phyloP scores from a whole-genome alignment of 2,797 vertebrate genomes.

The Gephyroberyx darwinii region DNA sequence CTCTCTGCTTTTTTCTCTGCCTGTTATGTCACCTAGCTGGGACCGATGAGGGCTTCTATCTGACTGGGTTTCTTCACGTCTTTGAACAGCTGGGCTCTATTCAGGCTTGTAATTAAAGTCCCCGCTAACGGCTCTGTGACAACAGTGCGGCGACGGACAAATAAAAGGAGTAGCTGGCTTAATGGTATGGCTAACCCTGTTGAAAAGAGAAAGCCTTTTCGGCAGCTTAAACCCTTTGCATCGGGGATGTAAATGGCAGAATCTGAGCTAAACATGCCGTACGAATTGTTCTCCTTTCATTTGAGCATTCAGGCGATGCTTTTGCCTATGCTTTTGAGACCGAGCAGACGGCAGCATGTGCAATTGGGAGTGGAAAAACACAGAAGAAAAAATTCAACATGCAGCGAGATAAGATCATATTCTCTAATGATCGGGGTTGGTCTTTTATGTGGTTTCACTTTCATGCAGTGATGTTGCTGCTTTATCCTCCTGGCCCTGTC shows the following conservation, averaged over 20 bases:
- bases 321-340: no score
- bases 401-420: no score
- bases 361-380: neutral
- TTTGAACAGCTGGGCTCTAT: constrained; percentile 36
- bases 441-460: no score
- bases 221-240: constrained; percentile 2
- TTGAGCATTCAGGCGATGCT: neutral
- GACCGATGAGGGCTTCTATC: constrained; percentile 17
- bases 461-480: no score
- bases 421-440: neutral
- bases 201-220: constrained; percentile 19
- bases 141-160: neutral
- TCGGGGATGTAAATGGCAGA: constrained; percentile 16
- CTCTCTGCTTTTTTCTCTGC: neutral
- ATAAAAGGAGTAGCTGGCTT: constrained; percentile 22
- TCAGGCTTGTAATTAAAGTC: constrained; percentile 55
- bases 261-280: neutral
- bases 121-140: constrained; percentile 20
- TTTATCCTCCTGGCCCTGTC: no score
- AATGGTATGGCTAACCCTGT: constrained; percentile 5
- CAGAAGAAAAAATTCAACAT: no score
- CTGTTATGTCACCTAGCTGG: constrained; percentile 5
- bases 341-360: no score
- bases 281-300: neutral
- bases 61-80: constrained; percentile 14